Evolutionary conservation across 1,140 invertebrate genomes (phyloP).

Genomic region (Danaus melanippus): DNA sequence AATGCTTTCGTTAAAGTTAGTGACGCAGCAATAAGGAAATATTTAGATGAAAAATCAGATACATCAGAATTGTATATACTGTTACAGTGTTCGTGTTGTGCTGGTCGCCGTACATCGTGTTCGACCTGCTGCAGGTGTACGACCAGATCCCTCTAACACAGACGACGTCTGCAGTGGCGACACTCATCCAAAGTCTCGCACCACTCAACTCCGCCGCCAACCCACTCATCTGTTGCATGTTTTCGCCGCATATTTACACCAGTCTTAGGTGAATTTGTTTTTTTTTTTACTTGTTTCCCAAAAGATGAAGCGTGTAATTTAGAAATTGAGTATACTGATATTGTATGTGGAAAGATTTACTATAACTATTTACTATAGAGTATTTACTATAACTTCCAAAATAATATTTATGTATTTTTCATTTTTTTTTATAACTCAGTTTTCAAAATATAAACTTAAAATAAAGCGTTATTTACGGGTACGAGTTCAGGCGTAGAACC

Average conservation of each 20-base stretch:
- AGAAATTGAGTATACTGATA: too few relatives aligned
- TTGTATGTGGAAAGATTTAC: too few relatives aligned
- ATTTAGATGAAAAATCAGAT: too few relatives aligned
- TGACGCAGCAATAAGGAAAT: too few relatives aligned
- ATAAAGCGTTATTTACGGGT: neutral
- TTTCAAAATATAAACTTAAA: neutral
- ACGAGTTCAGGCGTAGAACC: too few relatives aligned
- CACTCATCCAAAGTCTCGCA: slow-evolving; percentile 93
- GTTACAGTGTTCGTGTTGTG: slow-evolving; percentile 92
- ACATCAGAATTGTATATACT: neutral
- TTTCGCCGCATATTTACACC: slow-evolving; percentile 71
- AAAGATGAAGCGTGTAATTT: too few relatives aligned
- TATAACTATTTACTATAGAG: too few relatives aligned
- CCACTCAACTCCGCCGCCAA: slow-evolving; percentile 95
- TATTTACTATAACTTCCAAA: too few relatives aligned
- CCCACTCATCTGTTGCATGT: slow-evolving; percentile 95
- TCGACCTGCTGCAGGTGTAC: slow-evolving; percentile 93
- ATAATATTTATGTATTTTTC: too few relatives aligned
- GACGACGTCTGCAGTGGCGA: slow-evolving; percentile 86
- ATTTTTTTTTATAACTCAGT: neutral
- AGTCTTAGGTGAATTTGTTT: slow-evolving; percentile 45
- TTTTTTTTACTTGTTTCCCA: neutral
- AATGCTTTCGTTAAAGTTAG: too few relatives aligned
- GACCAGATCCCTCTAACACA: slow-evolving; percentile 85
- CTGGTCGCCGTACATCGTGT: slow-evolving; percentile 96